Percentiles rank a stretch among this genome's conserved stretches.
phyloP scores from a whole-genome alignment of 2,888 invertebrate species.

The Bugulina stolonifera region DNA sequence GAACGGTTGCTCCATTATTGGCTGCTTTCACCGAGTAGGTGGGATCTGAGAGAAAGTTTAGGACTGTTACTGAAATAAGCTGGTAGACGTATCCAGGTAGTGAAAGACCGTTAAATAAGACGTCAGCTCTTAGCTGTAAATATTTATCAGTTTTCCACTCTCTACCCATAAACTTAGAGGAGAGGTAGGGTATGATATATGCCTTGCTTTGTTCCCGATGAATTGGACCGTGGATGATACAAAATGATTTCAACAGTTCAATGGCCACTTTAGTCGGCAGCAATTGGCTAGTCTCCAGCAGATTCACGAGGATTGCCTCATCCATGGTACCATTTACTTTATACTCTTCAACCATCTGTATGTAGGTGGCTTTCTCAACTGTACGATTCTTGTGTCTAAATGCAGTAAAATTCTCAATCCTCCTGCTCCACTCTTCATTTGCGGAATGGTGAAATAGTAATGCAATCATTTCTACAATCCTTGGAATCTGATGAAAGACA shows the following conservation, averaged over 20 bases:
- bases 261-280: not conserved
- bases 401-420: not conserved
- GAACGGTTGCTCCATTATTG: no score
- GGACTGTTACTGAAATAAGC: not conserved
- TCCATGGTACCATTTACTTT: not conserved
- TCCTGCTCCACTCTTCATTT: not conserved
- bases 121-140: no score
- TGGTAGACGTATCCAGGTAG: conserved; percentile 11
- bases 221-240: not conserved
- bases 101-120: not conserved
- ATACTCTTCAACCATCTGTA: not conserved
- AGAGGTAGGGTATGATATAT: not conserved
- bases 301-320: not conserved
- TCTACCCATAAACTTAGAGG: not conserved
- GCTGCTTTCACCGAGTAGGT: no score
- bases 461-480: not conserved
- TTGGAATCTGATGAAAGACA: not conserved
- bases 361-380: not conserved
- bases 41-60: no score
- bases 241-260: not conserved
- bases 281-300: not conserved
- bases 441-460: not conserved
- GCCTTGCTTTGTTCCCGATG: not conserved
- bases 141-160: no score
- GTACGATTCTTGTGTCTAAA: not conserved